Evolutionary conservation across 2,113 vertebrate genomes (phyloP).

Genomic region (Cisticola juncidis): DNA sequence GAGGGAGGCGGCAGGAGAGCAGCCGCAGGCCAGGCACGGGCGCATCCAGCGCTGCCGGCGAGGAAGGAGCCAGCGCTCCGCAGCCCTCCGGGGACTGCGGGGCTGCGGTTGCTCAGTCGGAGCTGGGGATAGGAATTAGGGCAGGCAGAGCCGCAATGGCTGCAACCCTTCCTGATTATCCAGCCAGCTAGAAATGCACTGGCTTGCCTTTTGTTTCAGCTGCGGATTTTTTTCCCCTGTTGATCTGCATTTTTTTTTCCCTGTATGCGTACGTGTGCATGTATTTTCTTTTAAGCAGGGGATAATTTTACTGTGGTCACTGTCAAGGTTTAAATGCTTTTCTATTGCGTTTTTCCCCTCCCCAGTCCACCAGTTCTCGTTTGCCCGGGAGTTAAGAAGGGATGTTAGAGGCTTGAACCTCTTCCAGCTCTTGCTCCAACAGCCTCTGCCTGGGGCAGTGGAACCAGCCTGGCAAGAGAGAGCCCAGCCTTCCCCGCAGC

Average conservation of each 20-base stretch:
- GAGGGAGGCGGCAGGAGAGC: not conserved
- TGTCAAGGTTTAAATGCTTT: not conserved
- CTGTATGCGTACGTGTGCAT: accelerated
- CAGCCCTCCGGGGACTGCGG: slow-evolving; percentile 21
- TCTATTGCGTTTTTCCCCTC: not conserved
- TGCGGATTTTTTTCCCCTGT: not conserved
- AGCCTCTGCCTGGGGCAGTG: not conserved
- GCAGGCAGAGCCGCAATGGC: slow-evolving; percentile 14
- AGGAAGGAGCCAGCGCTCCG: not conserved
- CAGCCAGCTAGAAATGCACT: slow-evolving; percentile 16
- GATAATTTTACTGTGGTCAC: not conserved
- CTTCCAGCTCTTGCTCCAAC: not conserved
- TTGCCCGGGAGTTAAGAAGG: not conserved
- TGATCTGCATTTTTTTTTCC: not conserved
- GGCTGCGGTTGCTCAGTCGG: slow-evolving; percentile 26
- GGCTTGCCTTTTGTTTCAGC: not conserved
- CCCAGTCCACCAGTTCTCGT: not conserved
- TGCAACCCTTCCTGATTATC: not conserved
- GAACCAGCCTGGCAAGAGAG: not conserved
- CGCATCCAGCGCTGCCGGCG: not conserved
- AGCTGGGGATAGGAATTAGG: slow-evolving; percentile 31
- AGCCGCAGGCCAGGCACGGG: not conserved
- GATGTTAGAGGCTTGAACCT: not conserved
- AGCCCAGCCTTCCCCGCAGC: not conserved
- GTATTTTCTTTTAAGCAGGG: not conserved